Conservation (phyloP, 2,797 vertebrate genomes). For the Lagodon rhomboides region DNA sequence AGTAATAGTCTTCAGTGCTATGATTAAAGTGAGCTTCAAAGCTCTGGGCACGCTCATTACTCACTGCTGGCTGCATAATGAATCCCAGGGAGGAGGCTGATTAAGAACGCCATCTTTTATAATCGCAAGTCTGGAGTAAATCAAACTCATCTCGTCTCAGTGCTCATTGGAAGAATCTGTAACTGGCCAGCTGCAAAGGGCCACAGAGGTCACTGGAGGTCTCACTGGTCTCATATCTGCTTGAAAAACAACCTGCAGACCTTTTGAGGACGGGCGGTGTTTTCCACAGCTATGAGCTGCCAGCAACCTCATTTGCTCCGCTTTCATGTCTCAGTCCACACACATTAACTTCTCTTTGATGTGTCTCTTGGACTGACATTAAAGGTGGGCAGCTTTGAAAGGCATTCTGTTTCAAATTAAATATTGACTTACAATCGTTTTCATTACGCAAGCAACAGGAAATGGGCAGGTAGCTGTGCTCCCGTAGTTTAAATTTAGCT, state of each 20-base stretch:
- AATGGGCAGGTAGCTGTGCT: not conserved
- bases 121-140: constrained; percentile 53
- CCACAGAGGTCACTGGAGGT: not conserved
- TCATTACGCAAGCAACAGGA: not conserved
- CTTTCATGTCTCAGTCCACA: constrained; percentile 62
- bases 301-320: constrained; percentile 47
- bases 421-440: constrained; percentile 34
- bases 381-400: constrained; percentile 52
- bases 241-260: constrained; percentile 42
- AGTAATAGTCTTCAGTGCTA: constrained; percentile 84
- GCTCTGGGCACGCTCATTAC: constrained; percentile 85
- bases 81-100: constrained; percentile 84
- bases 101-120: constrained; percentile 80
- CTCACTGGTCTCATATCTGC: not conserved
- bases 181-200: not conserved
- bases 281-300: constrained; percentile 21
- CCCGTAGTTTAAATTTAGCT: too few relatives aligned
- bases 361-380: constrained; percentile 50
- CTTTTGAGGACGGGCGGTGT: constrained; percentile 31
- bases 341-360: constrained; percentile 66
- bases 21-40: constrained; percentile 89
- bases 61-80: constrained; percentile 84
- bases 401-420: constrained; percentile 24
- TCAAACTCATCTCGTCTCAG: constrained; percentile 30
- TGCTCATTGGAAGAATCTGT: constrained; percentile 33